These are phyloP conservation scores for Stomorhina lunata DNA, from an alignment of 2,888 invertebrate genomes.

Conservation along the genomic window DNA sequence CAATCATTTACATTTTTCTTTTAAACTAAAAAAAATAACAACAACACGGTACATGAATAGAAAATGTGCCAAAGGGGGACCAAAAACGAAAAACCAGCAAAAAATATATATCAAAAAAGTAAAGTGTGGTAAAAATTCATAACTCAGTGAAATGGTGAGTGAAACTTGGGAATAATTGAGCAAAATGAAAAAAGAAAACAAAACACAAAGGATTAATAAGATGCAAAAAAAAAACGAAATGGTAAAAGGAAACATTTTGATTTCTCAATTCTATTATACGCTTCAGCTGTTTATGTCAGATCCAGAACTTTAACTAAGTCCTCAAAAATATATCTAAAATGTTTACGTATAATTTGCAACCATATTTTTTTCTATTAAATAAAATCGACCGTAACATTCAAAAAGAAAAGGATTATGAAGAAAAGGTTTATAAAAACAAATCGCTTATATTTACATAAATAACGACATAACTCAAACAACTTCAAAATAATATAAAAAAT, in stretches of 20 bases:
- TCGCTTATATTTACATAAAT: too few species aligned
- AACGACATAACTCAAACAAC: too few species aligned
- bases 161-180: not conserved
- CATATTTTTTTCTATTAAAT: too few species aligned
- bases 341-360: too few species aligned
- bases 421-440: too few species aligned
- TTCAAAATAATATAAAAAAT: too few species aligned
- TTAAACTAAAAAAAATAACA: not conserved
- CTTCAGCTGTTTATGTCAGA: constrained; percentile 18
- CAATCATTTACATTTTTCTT: constrained; percentile 6
- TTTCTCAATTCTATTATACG: constrained; percentile 30
- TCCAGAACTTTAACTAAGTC: not conserved
- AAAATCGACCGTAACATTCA: too few species aligned
- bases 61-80: too few species aligned
- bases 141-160: constrained; percentile 9
- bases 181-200: not conserved
- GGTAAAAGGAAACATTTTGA: constrained; percentile 16
- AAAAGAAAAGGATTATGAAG: too few species aligned
- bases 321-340: too few species aligned
- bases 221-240: not conserved
- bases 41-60: too few species aligned
- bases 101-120: not conserved
- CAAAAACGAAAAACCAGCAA: not conserved
- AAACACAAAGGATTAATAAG: constrained; percentile 28
- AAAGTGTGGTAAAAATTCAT: not conserved